Conservation (phyloP, 1,140 invertebrate species). For the Camponotus floridanus region DNA sequence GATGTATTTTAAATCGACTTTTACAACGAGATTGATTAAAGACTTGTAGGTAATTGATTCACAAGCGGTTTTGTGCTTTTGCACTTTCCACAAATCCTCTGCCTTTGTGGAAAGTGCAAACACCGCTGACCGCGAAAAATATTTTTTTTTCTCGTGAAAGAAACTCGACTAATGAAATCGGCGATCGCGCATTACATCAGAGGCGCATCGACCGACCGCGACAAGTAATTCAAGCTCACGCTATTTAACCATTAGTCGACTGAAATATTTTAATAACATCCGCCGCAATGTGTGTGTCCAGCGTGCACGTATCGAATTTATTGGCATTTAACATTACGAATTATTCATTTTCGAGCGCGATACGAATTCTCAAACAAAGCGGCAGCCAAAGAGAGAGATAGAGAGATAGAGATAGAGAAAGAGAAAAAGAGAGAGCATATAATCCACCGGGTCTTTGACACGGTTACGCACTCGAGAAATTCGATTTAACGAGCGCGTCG, state of each 20-base stretch:
- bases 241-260: slow-evolving; percentile 60
- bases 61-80: no score
- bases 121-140: slow-evolving; percentile 5
- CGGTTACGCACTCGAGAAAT: slow-evolving; percentile 43
- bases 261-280: slow-evolving; percentile 65
- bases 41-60: background rate
- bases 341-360: slow-evolving; percentile 60
- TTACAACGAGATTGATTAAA: no score
- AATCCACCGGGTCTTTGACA: slow-evolving; percentile 57
- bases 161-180: slow-evolving; percentile 36
- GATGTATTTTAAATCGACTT: no score
- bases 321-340: slow-evolving; percentile 63
- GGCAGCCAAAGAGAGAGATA: background rate
- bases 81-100: background rate
- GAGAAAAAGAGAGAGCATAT: slow-evolving; percentile 6
- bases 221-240: slow-evolving; percentile 62
- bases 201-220: slow-evolving; percentile 44
- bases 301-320: slow-evolving; percentile 50
- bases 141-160: slow-evolving; percentile 1
- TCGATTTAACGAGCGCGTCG: slow-evolving; percentile 43
- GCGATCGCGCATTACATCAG: slow-evolving; percentile 2
- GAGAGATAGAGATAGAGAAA: background rate
- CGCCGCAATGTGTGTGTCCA: slow-evolving; percentile 58
- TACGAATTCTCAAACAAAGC: slow-evolving; percentile 57
- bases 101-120: background rate